These are phyloP conservation scores for Chalcis sispes DNA, from an alignment of 2,888 invertebrate genomes.

Conservation along the genomic window DNA sequence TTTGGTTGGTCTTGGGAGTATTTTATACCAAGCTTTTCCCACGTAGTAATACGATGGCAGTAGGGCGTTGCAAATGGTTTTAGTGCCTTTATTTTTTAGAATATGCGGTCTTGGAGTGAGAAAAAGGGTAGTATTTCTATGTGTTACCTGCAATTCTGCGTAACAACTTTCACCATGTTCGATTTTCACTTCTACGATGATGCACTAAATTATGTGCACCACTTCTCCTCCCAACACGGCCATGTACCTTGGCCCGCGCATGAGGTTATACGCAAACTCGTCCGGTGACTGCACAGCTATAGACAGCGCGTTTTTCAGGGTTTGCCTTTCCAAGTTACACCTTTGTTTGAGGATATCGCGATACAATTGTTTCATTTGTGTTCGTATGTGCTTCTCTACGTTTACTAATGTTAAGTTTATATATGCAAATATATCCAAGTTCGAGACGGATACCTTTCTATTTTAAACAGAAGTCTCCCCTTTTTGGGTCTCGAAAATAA, in stretches of 20 bases:
- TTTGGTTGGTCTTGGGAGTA: too few species aligned
- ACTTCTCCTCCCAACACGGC: neutral
- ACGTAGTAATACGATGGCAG: too few species aligned
- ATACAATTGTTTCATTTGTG: constrained; percentile 57
- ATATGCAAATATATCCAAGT: constrained; percentile 59
- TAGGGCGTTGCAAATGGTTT: too few species aligned
- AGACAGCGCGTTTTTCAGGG: too few species aligned
- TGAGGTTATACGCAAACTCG: too few species aligned
- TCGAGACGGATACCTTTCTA: neutral
- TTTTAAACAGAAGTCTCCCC: neutral
- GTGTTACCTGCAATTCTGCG: too few species aligned
- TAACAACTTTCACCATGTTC: too few species aligned
- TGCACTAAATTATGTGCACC: neutral
- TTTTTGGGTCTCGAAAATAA: constrained; percentile 40
- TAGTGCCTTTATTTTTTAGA: too few species aligned
- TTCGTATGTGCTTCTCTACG: constrained; percentile 60
- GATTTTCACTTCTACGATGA: neutral
- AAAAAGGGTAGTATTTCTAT: neutral
- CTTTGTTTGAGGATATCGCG: constrained; percentile 58
- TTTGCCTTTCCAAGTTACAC: too few species aligned
- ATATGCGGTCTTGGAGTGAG: neutral
- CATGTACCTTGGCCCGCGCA: neutral
- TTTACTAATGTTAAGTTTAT: constrained; percentile 64
- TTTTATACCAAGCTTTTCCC: too few species aligned
- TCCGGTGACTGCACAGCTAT: too few species aligned